Percentiles rank a stretch among this genome's conserved stretches.
phyloP scores from a whole-genome alignment of 2,797 vertebrate species.

The Pyrrhura leucotis region DNA sequence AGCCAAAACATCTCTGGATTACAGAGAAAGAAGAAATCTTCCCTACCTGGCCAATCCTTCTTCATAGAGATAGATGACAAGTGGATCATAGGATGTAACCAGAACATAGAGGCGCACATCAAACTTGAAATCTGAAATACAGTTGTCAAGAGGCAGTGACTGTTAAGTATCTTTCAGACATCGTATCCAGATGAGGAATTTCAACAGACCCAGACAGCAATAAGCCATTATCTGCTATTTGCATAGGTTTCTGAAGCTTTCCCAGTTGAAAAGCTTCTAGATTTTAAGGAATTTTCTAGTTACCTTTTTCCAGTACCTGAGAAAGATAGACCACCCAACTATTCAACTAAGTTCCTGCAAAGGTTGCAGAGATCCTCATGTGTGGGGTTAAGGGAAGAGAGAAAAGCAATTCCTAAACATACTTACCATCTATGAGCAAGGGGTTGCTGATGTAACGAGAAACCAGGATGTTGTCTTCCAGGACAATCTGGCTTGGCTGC shows the following conservation, averaged over 20 bases:
- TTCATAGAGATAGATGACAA: slow-evolving; percentile 94
- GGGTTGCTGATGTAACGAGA: slow-evolving; percentile 95
- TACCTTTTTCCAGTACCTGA: neutral
- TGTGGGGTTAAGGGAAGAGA: neutral
- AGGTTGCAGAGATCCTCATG: neutral
- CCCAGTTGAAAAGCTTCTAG: neutral
- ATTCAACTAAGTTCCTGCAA: neutral
- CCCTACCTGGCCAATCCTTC: slow-evolving; percentile 93
- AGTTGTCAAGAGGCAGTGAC: neutral
- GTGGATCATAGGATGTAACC: slow-evolving; percentile 94
- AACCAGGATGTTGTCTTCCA: slow-evolving; percentile 94
- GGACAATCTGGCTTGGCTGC: slow-evolving; percentile 92
- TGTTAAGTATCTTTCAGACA: neutral
- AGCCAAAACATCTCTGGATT: neutral
- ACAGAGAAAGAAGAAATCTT: neutral
- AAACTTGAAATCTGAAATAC: slow-evolving; percentile 93
- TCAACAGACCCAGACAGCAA: neutral
- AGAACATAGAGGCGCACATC: slow-evolving; percentile 94
- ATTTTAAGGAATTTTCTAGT: neutral
- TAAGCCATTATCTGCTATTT: neutral
- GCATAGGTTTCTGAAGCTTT: neutral
- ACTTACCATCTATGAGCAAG: slow-evolving; percentile 94
- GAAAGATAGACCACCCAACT: neutral
- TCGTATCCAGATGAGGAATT: neutral
- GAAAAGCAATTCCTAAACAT: neutral